Percentiles rank a stretch among this genome's conserved stretches.
Conservation (phyloP, 2,888 invertebrate genomes). For the Caenorhabditis sulstoni region DNA sequence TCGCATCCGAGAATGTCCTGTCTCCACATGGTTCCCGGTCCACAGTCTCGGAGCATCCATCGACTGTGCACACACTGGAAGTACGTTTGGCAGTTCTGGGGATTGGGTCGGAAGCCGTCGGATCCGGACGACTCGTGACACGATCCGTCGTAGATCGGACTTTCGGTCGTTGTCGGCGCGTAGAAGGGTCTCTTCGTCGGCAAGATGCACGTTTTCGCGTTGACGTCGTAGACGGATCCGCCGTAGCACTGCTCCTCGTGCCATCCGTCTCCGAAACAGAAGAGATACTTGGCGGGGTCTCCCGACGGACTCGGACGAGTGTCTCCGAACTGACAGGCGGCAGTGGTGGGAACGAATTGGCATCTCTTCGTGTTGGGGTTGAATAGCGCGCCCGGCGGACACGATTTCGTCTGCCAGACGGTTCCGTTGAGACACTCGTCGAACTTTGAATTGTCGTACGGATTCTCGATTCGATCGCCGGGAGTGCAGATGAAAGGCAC, state of each 20-base stretch:
- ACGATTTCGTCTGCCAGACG: background rate
- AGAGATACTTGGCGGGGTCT: background rate
- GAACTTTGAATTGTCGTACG: background rate
- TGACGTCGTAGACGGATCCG: background rate
- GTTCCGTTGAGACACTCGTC: conserved; percentile 12
- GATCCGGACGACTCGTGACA: conserved; percentile 21
- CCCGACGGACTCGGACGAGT: background rate
- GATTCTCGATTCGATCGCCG: background rate
- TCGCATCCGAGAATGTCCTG: conserved; percentile 28
- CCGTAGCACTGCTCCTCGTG: background rate
- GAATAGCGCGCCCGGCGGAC: background rate
- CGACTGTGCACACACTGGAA: conserved; percentile 21
- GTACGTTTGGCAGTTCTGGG: conserved; percentile 5
- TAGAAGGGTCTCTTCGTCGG: background rate
- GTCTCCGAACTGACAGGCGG: background rate
- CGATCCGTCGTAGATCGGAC: background rate
- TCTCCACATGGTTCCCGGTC: conserved; percentile 21
- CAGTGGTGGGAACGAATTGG: background rate
- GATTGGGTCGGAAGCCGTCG: conserved; percentile 15
- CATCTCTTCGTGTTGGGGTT: background rate
- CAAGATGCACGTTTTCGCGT: background rate
- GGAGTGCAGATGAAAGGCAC: conserved; percentile 8
- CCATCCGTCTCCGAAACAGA: background rate
- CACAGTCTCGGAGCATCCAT: conserved; percentile 17
- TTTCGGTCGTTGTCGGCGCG: background rate